Evolutionary conservation across 1,140 invertebrate genomes (phyloP).

Genomic region (Nasonia longicornis): DNA sequence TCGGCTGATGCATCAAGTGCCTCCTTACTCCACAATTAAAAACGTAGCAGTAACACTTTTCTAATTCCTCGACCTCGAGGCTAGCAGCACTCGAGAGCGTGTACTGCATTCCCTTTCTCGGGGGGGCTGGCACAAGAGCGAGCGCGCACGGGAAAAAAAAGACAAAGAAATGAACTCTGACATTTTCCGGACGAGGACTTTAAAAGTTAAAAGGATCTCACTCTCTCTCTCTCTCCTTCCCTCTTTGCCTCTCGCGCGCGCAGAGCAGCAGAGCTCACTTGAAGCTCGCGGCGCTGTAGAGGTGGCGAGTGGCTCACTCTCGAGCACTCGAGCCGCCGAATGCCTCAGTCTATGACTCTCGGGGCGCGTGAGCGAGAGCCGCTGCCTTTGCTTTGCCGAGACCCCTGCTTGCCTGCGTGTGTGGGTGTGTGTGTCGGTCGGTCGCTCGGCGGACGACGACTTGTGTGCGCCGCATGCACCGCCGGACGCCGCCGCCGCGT

Average conservation of each 20-base stretch:
- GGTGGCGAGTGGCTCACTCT: conserved; percentile 40
- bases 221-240: not conserved
- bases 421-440: not conserved
- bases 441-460: not conserved
- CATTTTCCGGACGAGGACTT: conserved; percentile 17
- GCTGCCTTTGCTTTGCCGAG: not conserved
- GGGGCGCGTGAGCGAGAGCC: not conserved
- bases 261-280: not conserved
- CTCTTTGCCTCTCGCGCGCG: not conserved
- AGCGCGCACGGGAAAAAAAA: not conserved
- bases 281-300: conserved; percentile 2
- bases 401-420: not conserved
- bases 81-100: not conserved
- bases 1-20: not conserved
- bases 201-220: conserved; percentile 32
- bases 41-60: not conserved
- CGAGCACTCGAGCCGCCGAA: conserved; percentile 21
- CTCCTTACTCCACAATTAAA: not conserved
- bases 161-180: not conserved
- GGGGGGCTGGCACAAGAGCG: not conserved
- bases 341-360: conserved; percentile 34
- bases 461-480: not conserved
- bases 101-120: not conserved
- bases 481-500: not conserved
- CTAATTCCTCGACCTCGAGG: not conserved